Conservation (phyloP, 2,888 invertebrate genomes). For the Xanthia togata region DNA sequence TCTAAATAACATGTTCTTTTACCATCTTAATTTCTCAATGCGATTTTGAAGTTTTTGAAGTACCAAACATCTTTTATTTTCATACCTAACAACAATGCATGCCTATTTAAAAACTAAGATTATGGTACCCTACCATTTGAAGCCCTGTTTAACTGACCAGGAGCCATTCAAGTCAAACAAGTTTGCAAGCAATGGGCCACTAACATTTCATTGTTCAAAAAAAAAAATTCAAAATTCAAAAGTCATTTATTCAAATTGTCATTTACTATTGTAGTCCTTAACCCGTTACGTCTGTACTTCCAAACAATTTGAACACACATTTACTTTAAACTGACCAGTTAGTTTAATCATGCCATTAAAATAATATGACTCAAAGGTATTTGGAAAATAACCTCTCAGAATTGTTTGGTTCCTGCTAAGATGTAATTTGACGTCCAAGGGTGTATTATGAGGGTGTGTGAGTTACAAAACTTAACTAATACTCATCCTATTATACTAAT, state of each 20-base stretch:
- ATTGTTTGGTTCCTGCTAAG: neutral
- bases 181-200: slow-evolving; percentile 42
- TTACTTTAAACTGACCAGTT: slow-evolving; percentile 24
- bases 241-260: no score
- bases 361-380: neutral
- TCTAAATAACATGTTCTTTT: neutral
- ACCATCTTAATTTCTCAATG: neutral
- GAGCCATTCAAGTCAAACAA: slow-evolving; percentile 8
- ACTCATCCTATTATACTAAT: slow-evolving; percentile 53
- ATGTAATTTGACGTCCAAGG: neutral
- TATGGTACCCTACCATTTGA: neutral
- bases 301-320: slow-evolving; percentile 20
- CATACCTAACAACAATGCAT: neutral
- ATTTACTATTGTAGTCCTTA: slow-evolving; percentile 17
- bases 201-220: slow-evolving; percentile 46
- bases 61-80: neutral
- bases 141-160: slow-evolving; percentile 17
- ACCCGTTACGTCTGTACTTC: slow-evolving; percentile 19
- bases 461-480: slow-evolving; percentile 41
- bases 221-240: no score
- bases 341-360: slow-evolving; percentile 10
- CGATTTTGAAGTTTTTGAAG: neutral
- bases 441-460: neutral
- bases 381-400: neutral
- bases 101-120: neutral